Evolutionary conservation across 23 tunicate genomes (phyloP).

Genomic region (Phallusia fumigata): DNA sequence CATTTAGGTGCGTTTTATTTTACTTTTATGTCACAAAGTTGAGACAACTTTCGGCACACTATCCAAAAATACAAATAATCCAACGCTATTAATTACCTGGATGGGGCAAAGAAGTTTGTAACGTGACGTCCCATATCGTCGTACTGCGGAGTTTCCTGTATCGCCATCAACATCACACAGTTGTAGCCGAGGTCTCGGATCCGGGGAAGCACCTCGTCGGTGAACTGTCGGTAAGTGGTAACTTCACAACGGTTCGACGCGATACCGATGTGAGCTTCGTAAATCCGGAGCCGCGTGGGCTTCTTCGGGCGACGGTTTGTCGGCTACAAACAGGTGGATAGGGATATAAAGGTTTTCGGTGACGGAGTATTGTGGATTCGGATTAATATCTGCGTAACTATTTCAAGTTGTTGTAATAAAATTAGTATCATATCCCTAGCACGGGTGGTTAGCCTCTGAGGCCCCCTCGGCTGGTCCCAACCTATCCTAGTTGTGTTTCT

Average conservation of each 20-base stretch:
- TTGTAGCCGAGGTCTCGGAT: slow-evolving; percentile 85
- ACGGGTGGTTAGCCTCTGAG: no score
- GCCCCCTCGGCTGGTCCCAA: no score
- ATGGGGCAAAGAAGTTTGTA: slow-evolving; percentile 65
- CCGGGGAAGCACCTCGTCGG: slow-evolving; percentile 68
- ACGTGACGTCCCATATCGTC: slow-evolving; percentile 61
- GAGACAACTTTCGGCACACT: no score
- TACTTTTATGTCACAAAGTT: no score
- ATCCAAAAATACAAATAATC: no score
- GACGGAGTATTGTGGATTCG: no score
- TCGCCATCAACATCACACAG: slow-evolving; percentile 85
- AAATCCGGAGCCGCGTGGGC: slow-evolving; percentile 61
- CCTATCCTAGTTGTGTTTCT: no score
- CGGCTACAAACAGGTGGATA: slow-evolving; percentile 14
- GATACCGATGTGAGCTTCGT: slow-evolving; percentile 91
- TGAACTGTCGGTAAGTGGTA: slow-evolving; percentile 69
- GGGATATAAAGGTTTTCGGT: not conserved
- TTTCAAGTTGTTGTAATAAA: no score
- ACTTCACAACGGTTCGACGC: slow-evolving; percentile 59
- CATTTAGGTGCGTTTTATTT: no score
- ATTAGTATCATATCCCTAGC: no score
- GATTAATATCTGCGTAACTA: no score
- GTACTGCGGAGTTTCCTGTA: slow-evolving; percentile 75
- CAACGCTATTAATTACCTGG: slow-evolving; percentile 32
- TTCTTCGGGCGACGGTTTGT: slow-evolving; percentile 42